Base-by-base conservation (phyloP, 2,797 vertebrate genomes). In the Gallinago solitaria region DNA sequence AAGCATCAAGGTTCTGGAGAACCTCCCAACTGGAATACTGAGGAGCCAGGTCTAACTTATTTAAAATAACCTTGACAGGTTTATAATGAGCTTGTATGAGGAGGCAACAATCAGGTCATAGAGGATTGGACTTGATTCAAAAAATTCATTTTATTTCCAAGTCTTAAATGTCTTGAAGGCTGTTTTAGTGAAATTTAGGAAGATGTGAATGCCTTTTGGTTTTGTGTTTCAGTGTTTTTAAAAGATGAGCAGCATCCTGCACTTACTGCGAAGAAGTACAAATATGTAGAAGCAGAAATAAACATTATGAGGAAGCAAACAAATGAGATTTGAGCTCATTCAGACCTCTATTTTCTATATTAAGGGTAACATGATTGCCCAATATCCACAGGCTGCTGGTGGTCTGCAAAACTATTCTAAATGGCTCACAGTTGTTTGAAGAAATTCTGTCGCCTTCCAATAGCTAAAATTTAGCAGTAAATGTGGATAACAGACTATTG, bases 1-100 rank as follows among this genome's bases (percentile, higher is more conserved):
- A 83, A 83, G 47, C 41, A 81, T 65, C 37, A 88, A 57, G 23
- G 21, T 56, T 91, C 41, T 87, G 27, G 47, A 79, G 25, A 35
- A 24, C 50, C 28, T 79, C 78, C 24, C 51, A 83, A 2, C 20
- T 53, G 70, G 81, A 85, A 35, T 71, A 68, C 79, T 17, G 14
- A 7, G 30, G 25, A 33, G 75, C 77, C 87, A 83, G 39, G 70
- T 75, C 53, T 83, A 88, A 87, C 20, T 91, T 16, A 81, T 87
- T 94, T 78, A 47, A 88, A 95, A 93, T 32, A 91, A 47, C 45
- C 41, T 86, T 87, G 91, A 80, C 79, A 83, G 77, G 60, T 91
- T 92, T 92, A 77, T 87, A 92, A 95, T 92, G 57, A 91, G 56
- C 35, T 87, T 57, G 35, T 75, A 88, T 60, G 53, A 85, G 35